Conservation (phyloP, 2,797 vertebrate species). For the Varecia variegata region DNA sequence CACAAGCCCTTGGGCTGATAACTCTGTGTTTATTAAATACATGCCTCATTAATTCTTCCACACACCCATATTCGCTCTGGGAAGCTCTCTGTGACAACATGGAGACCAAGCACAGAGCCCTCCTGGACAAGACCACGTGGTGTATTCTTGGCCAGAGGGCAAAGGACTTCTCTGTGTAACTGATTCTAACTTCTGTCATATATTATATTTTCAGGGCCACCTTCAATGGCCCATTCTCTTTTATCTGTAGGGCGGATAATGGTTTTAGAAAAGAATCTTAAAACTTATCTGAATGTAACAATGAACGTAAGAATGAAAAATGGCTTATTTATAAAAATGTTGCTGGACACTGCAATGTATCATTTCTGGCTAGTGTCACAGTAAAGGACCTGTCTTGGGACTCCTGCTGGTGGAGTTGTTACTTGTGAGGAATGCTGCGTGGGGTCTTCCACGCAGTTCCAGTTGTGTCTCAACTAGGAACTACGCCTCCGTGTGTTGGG, state of each 20-base stretch:
- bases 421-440: background rate
- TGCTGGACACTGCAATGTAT: background rate
- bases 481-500: background rate
- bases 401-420: background rate
- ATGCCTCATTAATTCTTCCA: background rate
- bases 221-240: slow-evolving; percentile 4
- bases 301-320: slow-evolving; percentile 24
- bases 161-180: background rate
- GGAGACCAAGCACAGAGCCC: background rate
- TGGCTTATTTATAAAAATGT: slow-evolving; percentile 33
- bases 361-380: slow-evolving; percentile 49
- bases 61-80: background rate
- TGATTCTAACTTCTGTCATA: background rate
- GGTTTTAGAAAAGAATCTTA: slow-evolving; percentile 61
- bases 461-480: background rate
- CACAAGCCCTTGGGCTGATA: background rate
- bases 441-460: background rate
- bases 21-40: background rate
- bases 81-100: background rate
- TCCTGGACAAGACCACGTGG: background rate
- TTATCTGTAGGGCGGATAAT: background rate
- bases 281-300: slow-evolving; percentile 43
- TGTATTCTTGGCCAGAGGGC: background rate
- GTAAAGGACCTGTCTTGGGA: background rate
- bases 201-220: background rate